Evolutionary conservation across 2,888 invertebrate genomes (phyloP).

Genomic region (Priocnemis perturbator): DNA sequence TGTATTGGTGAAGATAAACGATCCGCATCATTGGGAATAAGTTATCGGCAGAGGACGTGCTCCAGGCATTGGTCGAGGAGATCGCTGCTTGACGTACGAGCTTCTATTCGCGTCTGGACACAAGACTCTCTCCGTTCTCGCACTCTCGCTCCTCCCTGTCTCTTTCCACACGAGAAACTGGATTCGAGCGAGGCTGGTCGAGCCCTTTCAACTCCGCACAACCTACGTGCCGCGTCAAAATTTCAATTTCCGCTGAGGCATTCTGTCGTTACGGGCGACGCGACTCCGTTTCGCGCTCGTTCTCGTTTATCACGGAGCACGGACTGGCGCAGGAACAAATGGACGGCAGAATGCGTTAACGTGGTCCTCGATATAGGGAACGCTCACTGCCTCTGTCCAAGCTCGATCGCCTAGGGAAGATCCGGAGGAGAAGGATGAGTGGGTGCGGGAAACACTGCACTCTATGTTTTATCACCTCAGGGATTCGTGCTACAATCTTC

Average conservation of each 20-base stretch:
- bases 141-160: constrained; percentile 27
- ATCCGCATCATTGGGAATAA: constrained; percentile 63
- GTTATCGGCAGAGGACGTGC: constrained; percentile 58
- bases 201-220: constrained; percentile 42
- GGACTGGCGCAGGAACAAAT: no score
- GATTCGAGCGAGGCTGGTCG: constrained; percentile 12
- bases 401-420: no score
- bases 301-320: constrained; percentile 6
- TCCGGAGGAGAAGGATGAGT: no score
- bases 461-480: no score
- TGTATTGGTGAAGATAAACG: constrained; percentile 57
- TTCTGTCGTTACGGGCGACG: constrained; percentile 61
- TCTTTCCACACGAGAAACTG: neutral
- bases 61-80: constrained; percentile 37
- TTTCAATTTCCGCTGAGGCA: constrained; percentile 69
- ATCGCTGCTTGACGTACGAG: constrained; percentile 53
- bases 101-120: constrained; percentile 32
- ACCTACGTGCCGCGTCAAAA: constrained; percentile 64
- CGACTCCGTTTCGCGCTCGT: neutral
- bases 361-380: no score
- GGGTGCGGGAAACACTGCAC: no score
- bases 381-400: no score
- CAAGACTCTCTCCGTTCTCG: constrained; percentile 20
- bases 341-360: no score
- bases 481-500: no score